Evolutionary conservation across 1,140 invertebrate species (phyloP), one percentile per base, ranked within the genome.

Genomic region (Drosophila pruinosa): DNA sequence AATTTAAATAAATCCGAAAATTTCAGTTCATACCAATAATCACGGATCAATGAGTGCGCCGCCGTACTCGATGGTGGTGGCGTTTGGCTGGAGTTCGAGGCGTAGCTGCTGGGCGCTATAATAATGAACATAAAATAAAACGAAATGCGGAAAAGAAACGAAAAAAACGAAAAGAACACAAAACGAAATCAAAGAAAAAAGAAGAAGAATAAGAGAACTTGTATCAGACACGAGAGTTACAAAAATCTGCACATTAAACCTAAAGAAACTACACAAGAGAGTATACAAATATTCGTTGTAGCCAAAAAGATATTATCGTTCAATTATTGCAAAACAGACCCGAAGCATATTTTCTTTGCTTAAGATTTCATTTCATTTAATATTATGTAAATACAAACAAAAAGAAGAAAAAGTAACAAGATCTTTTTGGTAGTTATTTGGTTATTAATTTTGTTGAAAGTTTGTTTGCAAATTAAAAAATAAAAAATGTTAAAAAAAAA

Each of bases 1-100:
- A 91, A 91, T 58, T 91, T 91, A 48, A 91, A 90, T 58, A 91
- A 54, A 74, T 91, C 88, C 56, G 90, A 91, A 79, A 91, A 91
- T 67, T 91, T 91, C 31, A 91, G 73, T 68, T 91, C 89, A 59
- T 91, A 91, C 90, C 89, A 91, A 72, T 91, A 90, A 74, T 91
- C 89, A 61, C 90, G 81, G 54, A 91, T 90, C 50, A 85, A 56
- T 38, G 86, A 78, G 15, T 89, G 81, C 58, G 82, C 79, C 65
- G 89, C 56, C n/a, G 72, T 62, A 10, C 75, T 73, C 12, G 85
- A 65, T n/a, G 89, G 89, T 19, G 89, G 89, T 39, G 89, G 89
- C 50, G 89, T 90, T 85, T 90, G 89, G 75, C 89, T 90, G 63
- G 76, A 89, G 79, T 90, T 90, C 48, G 89, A 90, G 41, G 77